These are phyloP conservation scores for Euura lappo DNA, from an alignment of 1,140 invertebrate species.

Conservation along the genomic window DNA sequence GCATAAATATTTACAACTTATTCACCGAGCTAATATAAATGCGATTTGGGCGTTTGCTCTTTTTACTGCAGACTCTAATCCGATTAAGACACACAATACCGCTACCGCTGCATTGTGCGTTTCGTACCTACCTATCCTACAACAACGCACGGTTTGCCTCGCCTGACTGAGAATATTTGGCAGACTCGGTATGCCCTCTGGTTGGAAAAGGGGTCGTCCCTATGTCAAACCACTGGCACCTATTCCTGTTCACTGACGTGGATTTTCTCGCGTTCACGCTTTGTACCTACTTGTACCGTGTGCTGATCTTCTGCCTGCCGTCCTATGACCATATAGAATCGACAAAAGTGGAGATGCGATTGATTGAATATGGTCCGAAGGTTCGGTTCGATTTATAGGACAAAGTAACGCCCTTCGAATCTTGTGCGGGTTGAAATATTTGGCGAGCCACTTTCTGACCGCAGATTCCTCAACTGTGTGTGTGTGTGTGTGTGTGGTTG, in stretches of 20 bases:
- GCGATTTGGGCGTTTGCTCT: constrained; percentile 62
- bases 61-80: constrained; percentile 55
- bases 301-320: constrained; percentile 34
- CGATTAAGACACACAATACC: constrained; percentile 47
- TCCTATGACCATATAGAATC: constrained; percentile 19
- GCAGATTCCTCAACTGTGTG: background rate
- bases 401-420: no score
- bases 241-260: constrained; percentile 37
- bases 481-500: constrained; percentile 12
- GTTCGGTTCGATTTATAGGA: no score
- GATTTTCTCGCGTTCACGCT: constrained; percentile 44
- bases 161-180: background rate
- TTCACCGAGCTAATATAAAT: constrained; percentile 62
- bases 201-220: constrained; percentile 31
- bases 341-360: no score
- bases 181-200: constrained; percentile 19
- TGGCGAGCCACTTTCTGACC: background rate
- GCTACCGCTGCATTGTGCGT: constrained; percentile 34
- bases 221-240: constrained; percentile 19
- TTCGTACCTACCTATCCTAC: background rate
- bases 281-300: constrained; percentile 42
- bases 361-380: no score
- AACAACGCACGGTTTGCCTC: background rate
- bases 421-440: background rate
- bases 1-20: constrained; percentile 63